Base-by-base conservation (phyloP, 2,113 vertebrate species). In the Dipodomys stephensi region DNA sequence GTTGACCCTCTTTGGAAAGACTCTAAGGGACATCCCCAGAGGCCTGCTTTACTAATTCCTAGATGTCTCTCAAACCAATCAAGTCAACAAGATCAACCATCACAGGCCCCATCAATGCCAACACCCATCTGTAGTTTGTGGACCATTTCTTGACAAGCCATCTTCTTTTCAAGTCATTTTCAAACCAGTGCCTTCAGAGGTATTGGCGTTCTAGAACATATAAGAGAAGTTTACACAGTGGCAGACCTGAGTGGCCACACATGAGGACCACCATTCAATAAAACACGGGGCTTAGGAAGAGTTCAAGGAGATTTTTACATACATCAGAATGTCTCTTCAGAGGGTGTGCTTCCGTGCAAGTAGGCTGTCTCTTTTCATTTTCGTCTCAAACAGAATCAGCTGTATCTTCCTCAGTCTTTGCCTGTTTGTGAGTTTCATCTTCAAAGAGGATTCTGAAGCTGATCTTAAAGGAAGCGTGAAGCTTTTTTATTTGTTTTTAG, bases 391-490 rank as follows among this genome's bases (percentile, higher is more conserved):
- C 60, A 71, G 53, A 82, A 30, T 91, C 53, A 87, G 13, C 65
- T 32, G 2, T 84, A 15, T 46, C 44, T 79, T 94, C 32, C n/a
- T 5, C 27, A 84, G 65, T 27, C n/a, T 86, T 88, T 78, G 35
- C 23, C 35, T 71, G 18, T 74, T 84, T 71, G 28, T 89, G 39
- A 80, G 49, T 39, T 64, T 89, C 64, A 28, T 20, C 69, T 93
- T 94, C 65, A 78, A 53, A 90, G 65, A 30, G 27, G 30, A 60
- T 78, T 89, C 83, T 81, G 64, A 91, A 94, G 81, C 20, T 64
- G 28, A 78, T 87, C 53, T 88, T 94, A 69, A 95, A 87, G 65
- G 35, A 93, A 83, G 69, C 25, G 30, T 90, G 22, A 53, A 32
- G 35, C 35, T 22, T 11, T 9, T 9, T 15, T 74, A 16, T 73